Evolutionary conservation across 2,888 invertebrate genomes (phyloP).

Genomic region (Agrotis segetum): DNA sequence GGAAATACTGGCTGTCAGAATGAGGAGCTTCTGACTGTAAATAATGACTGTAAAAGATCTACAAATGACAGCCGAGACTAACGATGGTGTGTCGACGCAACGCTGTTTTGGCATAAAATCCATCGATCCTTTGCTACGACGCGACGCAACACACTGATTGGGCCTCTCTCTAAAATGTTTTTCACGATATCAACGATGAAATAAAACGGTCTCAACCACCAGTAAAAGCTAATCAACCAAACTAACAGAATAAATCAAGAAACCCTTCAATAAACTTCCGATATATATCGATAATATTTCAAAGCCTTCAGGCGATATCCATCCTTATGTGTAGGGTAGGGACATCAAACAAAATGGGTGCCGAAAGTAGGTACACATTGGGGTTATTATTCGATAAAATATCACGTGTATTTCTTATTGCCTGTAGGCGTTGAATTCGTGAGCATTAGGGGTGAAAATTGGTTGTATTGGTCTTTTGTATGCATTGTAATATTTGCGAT

Average conservation of each 20-base stretch:
- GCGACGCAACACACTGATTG: no score
- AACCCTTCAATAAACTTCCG: slow-evolving; percentile 18
- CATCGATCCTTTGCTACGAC: no score
- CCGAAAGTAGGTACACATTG: slow-evolving; percentile 26
- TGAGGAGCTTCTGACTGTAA: no score
- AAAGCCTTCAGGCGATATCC: slow-evolving; percentile 26
- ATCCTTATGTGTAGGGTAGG: slow-evolving; percentile 3
- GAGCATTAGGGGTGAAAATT: slow-evolving; percentile 31
- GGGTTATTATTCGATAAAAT: slow-evolving; percentile 54
- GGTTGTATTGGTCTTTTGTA: slow-evolving; percentile 25
- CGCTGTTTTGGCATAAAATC: no score
- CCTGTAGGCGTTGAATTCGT: slow-evolving; percentile 31
- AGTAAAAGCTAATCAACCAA: slow-evolving; percentile 5
- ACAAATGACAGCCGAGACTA: no score
- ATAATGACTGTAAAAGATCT: no score
- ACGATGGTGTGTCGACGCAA: no score
- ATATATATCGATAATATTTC: slow-evolving; percentile 10
- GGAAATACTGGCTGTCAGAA: no score
- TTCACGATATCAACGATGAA: not conserved
- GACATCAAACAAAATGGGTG: slow-evolving; percentile 52
- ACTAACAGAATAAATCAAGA: slow-evolving; percentile 11
- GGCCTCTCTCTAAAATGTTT: no score
- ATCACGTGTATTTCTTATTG: slow-evolving; percentile 43
- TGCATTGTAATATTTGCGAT: slow-evolving; percentile 16
- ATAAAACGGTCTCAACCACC: not conserved